Conservation (phyloP, 92 coral and sea anemone genomes). For the Palythoa heliodiscus region DNA sequence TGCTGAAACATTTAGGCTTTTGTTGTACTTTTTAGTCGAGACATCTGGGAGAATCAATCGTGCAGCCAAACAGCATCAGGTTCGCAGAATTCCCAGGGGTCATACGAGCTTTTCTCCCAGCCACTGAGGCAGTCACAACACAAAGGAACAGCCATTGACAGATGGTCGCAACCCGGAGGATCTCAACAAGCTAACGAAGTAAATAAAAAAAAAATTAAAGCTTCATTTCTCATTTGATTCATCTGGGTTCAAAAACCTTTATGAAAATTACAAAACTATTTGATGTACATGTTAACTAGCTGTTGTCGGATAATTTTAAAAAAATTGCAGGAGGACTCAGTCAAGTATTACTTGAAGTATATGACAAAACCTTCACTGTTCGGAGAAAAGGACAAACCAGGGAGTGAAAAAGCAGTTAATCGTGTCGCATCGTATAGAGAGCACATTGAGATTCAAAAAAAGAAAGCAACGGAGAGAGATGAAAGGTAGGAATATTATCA, state of each 20-base stretch:
- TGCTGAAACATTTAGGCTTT: not conserved
- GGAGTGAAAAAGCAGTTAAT: constrained; percentile 32
- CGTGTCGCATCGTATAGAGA: constrained; percentile 55
- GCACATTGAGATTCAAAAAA: constrained; percentile 77
- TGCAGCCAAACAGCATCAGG: constrained; percentile 74
- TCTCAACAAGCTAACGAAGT: constrained; percentile 83
- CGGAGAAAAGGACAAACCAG: constrained; percentile 50
- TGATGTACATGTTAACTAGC: not conserved
- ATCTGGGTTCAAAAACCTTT: not conserved
- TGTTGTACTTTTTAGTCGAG: constrained; percentile 53
- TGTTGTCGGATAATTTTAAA: not conserved
- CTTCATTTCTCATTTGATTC: not conserved
- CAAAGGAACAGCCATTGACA: constrained; percentile 62
- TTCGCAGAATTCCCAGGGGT: constrained; percentile 92
- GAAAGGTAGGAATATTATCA: constrained; percentile 66
- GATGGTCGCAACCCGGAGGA: constrained; percentile 62
- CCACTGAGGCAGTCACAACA: constrained; percentile 60
- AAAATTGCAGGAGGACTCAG: constrained; percentile 70
- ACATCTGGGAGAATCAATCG: constrained; percentile 86
- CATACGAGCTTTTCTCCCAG: constrained; percentile 81
- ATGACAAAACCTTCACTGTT: constrained; percentile 87
- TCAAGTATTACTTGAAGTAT: constrained; percentile 88
- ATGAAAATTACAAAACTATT: not conserved
- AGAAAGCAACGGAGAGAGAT: constrained; percentile 78
- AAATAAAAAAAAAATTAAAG: not conserved